Conservation (phyloP, 2,113 vertebrate species). For the Lasiurus cinereus region DNA sequence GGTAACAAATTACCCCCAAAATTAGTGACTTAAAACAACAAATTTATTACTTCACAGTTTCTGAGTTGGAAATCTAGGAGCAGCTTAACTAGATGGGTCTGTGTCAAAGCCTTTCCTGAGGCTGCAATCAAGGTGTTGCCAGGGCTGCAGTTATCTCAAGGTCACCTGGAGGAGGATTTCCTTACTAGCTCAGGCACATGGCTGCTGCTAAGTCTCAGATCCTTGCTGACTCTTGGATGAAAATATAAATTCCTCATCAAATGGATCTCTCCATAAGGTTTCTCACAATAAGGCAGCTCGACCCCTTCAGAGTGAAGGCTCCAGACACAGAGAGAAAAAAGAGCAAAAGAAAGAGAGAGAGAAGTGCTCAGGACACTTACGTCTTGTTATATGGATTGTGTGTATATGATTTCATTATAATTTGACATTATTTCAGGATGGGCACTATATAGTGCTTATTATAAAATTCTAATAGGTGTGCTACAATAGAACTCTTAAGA, state of each 20-base stretch:
- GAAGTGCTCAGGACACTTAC: neutral
- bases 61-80: neutral
- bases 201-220: neutral
- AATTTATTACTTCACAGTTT: neutral
- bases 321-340: neutral
- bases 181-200: neutral
- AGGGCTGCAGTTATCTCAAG: neutral
- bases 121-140: neutral
- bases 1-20: neutral
- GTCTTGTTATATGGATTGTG: neutral
- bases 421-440: neutral
- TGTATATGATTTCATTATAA: neutral
- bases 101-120: neutral
- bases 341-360: neutral
- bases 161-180: neutral
- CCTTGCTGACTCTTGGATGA: neutral
- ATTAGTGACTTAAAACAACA: neutral
- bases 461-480: conserved; percentile 10
- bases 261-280: neutral
- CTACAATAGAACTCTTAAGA: conserved; percentile 36
- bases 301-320: neutral
- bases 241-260: neutral
- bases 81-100: neutral
- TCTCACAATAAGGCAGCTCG: neutral
- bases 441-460: neutral